Evolutionary conservation across 2,888 invertebrate genomes (phyloP).

Genomic region (Blastobasis lacticolella): DNA sequence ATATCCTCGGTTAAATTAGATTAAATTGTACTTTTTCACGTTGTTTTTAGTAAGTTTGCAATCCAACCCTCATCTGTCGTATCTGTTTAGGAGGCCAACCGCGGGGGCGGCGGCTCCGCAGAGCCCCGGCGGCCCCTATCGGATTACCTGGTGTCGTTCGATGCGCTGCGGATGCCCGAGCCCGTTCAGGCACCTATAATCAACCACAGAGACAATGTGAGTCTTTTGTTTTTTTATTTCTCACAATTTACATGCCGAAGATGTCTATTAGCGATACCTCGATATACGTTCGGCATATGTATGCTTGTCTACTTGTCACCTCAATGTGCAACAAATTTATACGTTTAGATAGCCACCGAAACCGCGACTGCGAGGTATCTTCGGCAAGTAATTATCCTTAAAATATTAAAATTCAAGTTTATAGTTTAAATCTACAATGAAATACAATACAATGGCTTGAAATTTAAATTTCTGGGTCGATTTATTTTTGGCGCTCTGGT

Average conservation of each 20-base stretch:
- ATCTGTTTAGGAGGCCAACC: conserved; percentile 36
- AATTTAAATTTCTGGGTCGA: too few species aligned
- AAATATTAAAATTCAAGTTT: too few species aligned
- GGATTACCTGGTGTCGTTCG: conserved; percentile 43
- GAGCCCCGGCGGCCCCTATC: conserved; percentile 49
- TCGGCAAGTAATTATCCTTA: too few species aligned
- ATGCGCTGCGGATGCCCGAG: conserved; percentile 29
- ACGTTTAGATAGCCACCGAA: too few species aligned
- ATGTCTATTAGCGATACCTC: conserved; percentile 16
- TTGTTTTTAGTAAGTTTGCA: too few species aligned
- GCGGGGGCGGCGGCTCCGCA: conserved; percentile 43
- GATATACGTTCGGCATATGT: conserved; percentile 11
- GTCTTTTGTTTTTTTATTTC: conserved; percentile 19
- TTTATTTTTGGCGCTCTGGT: too few species aligned
- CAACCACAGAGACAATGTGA: conserved; percentile 33
- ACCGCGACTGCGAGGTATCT: too few species aligned
- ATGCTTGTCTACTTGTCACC: not conserved
- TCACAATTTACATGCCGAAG: conserved; percentile 12
- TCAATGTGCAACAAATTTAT: too few species aligned
- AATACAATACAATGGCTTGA: too few species aligned
- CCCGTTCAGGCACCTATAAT: conserved; percentile 20
- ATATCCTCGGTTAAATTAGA: too few species aligned
- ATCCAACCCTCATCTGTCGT: not conserved
- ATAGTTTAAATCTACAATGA: too few species aligned
- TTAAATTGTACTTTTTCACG: too few species aligned